These are phyloP conservation scores for Sebastes miniatus DNA, from an alignment of 2,797 vertebrate species.

Conservation along the genomic window DNA sequence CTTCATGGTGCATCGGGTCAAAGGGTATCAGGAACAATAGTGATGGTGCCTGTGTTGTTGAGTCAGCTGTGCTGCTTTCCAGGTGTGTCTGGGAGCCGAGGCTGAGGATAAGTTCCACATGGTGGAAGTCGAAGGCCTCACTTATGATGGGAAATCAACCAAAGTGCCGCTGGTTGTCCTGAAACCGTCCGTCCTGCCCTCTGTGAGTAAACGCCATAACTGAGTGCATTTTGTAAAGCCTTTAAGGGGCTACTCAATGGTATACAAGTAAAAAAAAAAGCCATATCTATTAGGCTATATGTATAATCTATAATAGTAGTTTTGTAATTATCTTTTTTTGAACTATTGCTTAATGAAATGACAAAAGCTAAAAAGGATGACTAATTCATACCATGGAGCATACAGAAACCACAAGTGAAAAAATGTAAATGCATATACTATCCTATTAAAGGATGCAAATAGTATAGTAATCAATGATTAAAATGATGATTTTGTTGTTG, in stretches of 20 bases:
- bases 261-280: not conserved
- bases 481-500: not conserved
- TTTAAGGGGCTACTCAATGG: not conserved
- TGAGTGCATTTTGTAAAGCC: not conserved
- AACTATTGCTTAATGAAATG: not conserved
- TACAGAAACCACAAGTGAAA: not conserved
- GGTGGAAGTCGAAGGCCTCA: conserved; percentile 84
- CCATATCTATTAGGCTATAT: too few species aligned
- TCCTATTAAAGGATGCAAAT: not conserved
- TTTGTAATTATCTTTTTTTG: not conserved
- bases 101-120: conserved; percentile 84
- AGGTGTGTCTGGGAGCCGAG: conserved; percentile 85
- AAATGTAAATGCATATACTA: not conserved
- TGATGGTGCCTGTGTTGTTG: not conserved
- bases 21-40: not conserved
- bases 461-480: not conserved
- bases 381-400: not conserved
- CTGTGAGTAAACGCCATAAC: conserved; percentile 70
- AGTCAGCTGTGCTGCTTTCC: conserved; percentile 21
- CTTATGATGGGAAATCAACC: conserved; percentile 80
- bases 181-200: conserved; percentile 83
- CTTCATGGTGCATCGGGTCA: not conserved
- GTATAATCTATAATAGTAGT: not conserved
- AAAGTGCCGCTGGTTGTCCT: conserved; percentile 82
- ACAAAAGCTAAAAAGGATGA: not conserved